Base-by-base conservation (phyloP, 2,797 vertebrate genomes). In the Clarias pachynema region DNA sequence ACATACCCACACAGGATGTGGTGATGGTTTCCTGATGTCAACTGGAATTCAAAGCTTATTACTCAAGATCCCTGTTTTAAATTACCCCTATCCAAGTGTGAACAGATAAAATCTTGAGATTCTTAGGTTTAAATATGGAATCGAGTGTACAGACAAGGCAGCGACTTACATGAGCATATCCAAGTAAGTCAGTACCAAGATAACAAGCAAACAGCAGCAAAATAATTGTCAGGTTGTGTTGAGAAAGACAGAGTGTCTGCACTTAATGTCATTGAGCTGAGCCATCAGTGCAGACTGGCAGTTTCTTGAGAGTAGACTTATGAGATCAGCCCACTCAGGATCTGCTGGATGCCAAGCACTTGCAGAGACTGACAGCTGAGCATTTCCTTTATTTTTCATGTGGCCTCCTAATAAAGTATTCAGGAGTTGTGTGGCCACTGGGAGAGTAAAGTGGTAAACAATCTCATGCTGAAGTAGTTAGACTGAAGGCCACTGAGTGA, bases 261-360 rank as follows among this genome's bases (percentile, higher is more conserved):
- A 93, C 95, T 95, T 94, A 94, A 94, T 79, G 89, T 93, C 92
- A 75, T 91, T 93, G 90, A 94, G 72, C 68, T 6, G 56, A 79
- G 74, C 86, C 24, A n/a, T 22, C 29, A 79, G 20, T 60, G 29
- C 69, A 24, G 22, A 8, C 34, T 70, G 69, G 74, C 20, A 78
- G 29, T n/a, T 79, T 79, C 77, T 40, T 24, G 56, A 14, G 49
- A 56, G 82, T 77, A 68, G 86, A 85, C n/a, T 91, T 91, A 93
- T 87, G 92, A 92, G 92, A 93, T 94, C 94, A 94, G 91, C 92
- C 93, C 94, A 94, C 95, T 96, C 95, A 95, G 92, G 94, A 95
- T 91, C 95, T 75, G 7, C 49, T 75, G 49, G 26, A 57, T 75
- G 7, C 49, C 53, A 22, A 20, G 91, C 91, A 91, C 89, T 86